Base-by-base conservation (phyloP, 2,113 vertebrate species). In the Galemys pyrenaicus region DNA sequence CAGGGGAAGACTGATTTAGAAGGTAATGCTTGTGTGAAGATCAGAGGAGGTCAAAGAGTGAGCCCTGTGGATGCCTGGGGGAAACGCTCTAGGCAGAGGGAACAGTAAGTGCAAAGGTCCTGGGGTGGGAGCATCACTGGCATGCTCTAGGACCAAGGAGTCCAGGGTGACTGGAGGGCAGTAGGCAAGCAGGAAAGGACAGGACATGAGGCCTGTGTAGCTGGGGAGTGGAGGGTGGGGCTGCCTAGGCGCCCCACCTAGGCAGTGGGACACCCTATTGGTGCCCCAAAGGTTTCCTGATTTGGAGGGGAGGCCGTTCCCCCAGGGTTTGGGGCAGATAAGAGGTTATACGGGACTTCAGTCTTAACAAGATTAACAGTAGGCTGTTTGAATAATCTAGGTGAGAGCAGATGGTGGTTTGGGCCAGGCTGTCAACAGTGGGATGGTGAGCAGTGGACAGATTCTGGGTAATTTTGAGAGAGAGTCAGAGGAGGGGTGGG, bases 211-310 rank as follows among this genome's bases (percentile, higher is more conserved):
- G 46, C 9, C 41, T 9, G 73, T 44, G 44, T 1, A 1, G 22
- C 39, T 73, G 49, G n/a, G 51, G 0, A 12, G 12, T 2, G 0
- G 32, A 37, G 39, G 15, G 30, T 8, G 37, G 46, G 22, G 26
- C 37, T 12, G 41, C 17, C 12, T 46, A 46, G 39, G 1, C 6
- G 11, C n/a, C n/a, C n/a, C n/a, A n/a, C n/a, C n/a, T n/a, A n/a
- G n/a, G n/a, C n/a, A n/a, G n/a, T n/a, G n/a, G n/a, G n/a, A n/a
- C n/a, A n/a, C 28, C 32, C 68, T 54, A 2, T 0, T 30, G 35
- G 15, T 24, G n/a, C 80, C 80, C 54, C 28, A 26, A 73, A 58
- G 16, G 10, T 7, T 68, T 10, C 17, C 24, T 39, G 39, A n/a
- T 39, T 32, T 35, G 78, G 64, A 49, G 22, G 20, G 32, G 20